These are phyloP conservation scores for Amazona finschi DNA, from an alignment of 2,797 vertebrate genomes.

Conservation along the genomic window DNA sequence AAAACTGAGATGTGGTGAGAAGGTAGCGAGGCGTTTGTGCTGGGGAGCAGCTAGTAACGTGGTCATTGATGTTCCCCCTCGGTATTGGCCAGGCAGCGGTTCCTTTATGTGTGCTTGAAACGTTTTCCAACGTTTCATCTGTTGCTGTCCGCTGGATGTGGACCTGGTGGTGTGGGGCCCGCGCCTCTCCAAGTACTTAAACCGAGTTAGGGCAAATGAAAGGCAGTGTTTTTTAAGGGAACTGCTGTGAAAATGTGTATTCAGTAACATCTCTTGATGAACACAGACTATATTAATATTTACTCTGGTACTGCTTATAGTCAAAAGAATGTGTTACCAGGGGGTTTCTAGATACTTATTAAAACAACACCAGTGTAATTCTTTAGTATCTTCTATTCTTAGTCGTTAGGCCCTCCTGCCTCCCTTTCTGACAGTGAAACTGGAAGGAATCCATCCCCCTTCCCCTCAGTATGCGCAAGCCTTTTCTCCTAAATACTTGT, in stretches of 20 bases:
- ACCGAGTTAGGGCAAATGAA: background rate
- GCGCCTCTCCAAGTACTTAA: no score
- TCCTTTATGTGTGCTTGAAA: background rate
- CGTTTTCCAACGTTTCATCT: fast-evolving
- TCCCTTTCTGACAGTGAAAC: background rate
- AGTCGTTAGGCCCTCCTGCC: background rate
- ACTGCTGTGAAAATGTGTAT: background rate
- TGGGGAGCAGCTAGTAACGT: no score
- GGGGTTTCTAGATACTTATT: background rate
- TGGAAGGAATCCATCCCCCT: background rate
- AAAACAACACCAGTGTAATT: background rate
- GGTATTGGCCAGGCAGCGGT: background rate
- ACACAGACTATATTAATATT: background rate
- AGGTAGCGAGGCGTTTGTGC: background rate
- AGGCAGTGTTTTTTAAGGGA: background rate
- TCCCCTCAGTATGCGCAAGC: background rate
- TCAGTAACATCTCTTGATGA: background rate
- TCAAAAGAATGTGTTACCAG: background rate
- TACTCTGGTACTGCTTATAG: background rate
- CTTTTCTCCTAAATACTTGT: background rate
- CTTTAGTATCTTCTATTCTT: background rate
- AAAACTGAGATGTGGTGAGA: background rate
- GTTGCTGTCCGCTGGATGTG: fast-evolving
- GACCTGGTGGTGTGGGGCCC: background rate
- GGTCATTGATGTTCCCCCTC: background rate